These are phyloP conservation scores for Mythimna pallens DNA, from an alignment of 2,888 invertebrate genomes.

Conservation along the genomic window DNA sequence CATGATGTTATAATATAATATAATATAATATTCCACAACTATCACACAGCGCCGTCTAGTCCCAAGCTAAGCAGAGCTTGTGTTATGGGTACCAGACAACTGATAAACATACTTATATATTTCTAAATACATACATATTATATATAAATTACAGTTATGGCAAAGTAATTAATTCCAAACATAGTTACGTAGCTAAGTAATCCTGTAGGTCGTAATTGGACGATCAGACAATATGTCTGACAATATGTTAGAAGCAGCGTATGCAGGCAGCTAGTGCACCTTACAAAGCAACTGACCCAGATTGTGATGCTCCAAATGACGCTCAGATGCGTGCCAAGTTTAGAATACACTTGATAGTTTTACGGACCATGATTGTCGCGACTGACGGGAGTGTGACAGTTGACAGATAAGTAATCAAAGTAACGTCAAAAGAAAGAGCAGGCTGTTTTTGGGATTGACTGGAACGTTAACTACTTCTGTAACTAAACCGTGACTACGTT, in stretches of 20 bases:
- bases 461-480: background rate
- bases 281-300: conserved; percentile 88
- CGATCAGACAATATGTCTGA: conserved; percentile 62
- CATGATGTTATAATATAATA: too few species aligned
- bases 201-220: conserved; percentile 64
- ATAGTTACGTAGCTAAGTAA: conserved; percentile 39
- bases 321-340: conserved; percentile 81
- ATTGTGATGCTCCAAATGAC: conserved; percentile 76
- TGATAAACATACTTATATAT: too few species aligned
- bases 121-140: too few species aligned
- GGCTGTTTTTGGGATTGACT: conserved; percentile 6
- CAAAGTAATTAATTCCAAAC: background rate
- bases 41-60: too few species aligned
- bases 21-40: too few species aligned
- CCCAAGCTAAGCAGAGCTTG: too few species aligned
- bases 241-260: conserved; percentile 65
- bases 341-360: conserved; percentile 71
- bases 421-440: conserved; percentile 29
- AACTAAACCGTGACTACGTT: background rate
- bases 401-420: conserved; percentile 25
- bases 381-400: conserved; percentile 46
- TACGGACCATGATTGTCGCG: conserved; percentile 45
- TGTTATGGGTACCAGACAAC: too few species aligned
- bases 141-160: too few species aligned
- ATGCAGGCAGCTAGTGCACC: conserved; percentile 61